Conservation (phyloP, 2,797 vertebrate species). For the Mionectes olivaceus region DNA sequence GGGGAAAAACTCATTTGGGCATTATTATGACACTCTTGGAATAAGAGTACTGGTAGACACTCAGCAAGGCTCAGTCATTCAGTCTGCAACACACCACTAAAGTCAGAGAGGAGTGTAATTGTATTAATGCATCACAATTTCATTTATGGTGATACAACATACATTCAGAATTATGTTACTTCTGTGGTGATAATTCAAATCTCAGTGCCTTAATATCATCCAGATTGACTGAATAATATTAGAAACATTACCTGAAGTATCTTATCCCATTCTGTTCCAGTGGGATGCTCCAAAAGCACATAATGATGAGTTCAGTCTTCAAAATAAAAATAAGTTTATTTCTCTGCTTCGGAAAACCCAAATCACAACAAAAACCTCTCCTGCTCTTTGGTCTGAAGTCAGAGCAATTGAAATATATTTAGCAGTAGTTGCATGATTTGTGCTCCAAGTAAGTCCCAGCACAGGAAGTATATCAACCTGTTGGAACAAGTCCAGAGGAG, state of each 20-base stretch:
- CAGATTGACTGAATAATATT: neutral
- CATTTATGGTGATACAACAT: neutral
- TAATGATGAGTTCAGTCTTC: slow-evolving; percentile 81
- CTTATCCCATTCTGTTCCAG: slow-evolving; percentile 59
- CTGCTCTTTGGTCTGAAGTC: neutral
- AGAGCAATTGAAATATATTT: neutral
- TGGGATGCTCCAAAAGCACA: slow-evolving; percentile 83
- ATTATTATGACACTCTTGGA: neutral
- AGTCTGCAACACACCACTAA: neutral
- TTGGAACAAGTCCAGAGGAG: neutral
- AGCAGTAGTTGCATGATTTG: neutral
- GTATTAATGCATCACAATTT: neutral
- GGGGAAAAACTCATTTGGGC: neutral
- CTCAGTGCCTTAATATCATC: neutral
- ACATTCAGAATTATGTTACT: neutral
- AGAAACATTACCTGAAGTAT: slow-evolving; percentile 71
- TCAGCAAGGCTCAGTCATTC: neutral
- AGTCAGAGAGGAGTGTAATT: neutral
- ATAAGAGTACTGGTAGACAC: neutral
- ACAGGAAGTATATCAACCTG: neutral
- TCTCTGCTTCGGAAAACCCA: neutral
- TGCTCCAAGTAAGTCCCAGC: neutral
- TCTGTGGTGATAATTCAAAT: neutral
- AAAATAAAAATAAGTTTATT: neutral
- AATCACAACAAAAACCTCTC: neutral